Conservation (phyloP, 2,797 vertebrate species). For the Labeo calbasu region DNA sequence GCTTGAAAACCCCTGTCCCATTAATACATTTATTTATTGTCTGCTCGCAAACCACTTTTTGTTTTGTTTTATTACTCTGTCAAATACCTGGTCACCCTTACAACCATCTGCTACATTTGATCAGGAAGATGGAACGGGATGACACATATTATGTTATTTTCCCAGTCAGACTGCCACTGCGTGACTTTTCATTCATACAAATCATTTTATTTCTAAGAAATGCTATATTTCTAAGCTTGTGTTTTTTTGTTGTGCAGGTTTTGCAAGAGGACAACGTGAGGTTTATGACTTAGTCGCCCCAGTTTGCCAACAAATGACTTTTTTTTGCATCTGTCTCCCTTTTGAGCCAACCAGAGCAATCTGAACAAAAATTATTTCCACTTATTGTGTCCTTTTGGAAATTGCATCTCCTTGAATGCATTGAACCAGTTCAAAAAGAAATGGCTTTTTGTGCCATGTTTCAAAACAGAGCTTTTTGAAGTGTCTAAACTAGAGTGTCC, state of each 20-base stretch:
- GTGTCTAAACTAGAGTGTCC: slow-evolving; percentile 14
- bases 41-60: background rate
- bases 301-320: background rate
- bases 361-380: slow-evolving; percentile 47
- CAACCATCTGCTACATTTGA: slow-evolving; percentile 7
- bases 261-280: background rate
- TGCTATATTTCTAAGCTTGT: background rate
- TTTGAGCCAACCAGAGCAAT: slow-evolving; percentile 21
- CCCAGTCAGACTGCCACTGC: background rate
- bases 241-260: background rate
- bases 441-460: slow-evolving; percentile 27
- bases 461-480: slow-evolving; percentile 18
- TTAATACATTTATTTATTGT: background rate
- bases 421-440: slow-evolving; percentile 34
- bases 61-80: slow-evolving; percentile 6
- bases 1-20: background rate
- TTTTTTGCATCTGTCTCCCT: slow-evolving; percentile 12
- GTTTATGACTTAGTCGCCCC: background rate
- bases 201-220: slow-evolving; percentile 7
- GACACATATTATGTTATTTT: slow-evolving; percentile 8
- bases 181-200: slow-evolving; percentile 25
- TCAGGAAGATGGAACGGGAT: slow-evolving; percentile 6
- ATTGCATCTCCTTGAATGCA: slow-evolving; percentile 32
- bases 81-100: background rate
- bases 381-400: slow-evolving; percentile 40